These are phyloP conservation scores for Spisula subtruncata DNA, from an alignment of 2,888 invertebrate genomes.

Conservation along the genomic window DNA sequence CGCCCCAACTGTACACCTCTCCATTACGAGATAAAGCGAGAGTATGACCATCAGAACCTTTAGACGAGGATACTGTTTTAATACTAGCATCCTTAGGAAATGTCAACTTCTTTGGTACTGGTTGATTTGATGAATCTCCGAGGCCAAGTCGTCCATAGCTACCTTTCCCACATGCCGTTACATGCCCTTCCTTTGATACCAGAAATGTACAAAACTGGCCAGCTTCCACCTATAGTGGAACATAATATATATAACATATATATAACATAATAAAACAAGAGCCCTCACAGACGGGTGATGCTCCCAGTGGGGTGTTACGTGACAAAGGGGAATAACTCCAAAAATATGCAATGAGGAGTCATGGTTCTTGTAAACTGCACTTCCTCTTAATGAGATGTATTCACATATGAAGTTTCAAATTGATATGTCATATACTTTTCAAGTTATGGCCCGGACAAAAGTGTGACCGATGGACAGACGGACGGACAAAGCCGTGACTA, in stretches of 20 bases:
- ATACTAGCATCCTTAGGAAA: slow-evolving; percentile 88
- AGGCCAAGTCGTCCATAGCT: slow-evolving; percentile 91
- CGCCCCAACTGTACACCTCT: slow-evolving; percentile 91
- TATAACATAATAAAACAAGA: not conserved
- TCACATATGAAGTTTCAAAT: too few species aligned
- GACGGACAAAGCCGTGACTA: too few species aligned
- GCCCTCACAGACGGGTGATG: too few species aligned
- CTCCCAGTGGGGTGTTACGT: too few species aligned
- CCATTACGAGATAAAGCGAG: slow-evolving; percentile 91
- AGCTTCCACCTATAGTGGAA: slow-evolving; percentile 90
- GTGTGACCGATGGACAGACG: too few species aligned
- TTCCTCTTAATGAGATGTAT: too few species aligned
- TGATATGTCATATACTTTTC: too few species aligned
- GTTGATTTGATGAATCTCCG: slow-evolving; percentile 90
- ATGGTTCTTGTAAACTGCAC: too few species aligned
- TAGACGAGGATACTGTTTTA: slow-evolving; percentile 90
- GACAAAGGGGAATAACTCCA: too few species aligned
- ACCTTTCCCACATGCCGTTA: slow-evolving; percentile 91
- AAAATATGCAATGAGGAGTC: too few species aligned
- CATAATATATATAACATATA: too few species aligned
- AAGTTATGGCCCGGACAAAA: too few species aligned
- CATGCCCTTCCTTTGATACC: slow-evolving; percentile 90
- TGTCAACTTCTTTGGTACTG: slow-evolving; percentile 89
- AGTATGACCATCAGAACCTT: slow-evolving; percentile 91
- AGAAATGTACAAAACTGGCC: slow-evolving; percentile 91